Evolutionary conservation across 2,113 vertebrate species (phyloP).

Genomic region (Poeciliopsis retropinna): DNA sequence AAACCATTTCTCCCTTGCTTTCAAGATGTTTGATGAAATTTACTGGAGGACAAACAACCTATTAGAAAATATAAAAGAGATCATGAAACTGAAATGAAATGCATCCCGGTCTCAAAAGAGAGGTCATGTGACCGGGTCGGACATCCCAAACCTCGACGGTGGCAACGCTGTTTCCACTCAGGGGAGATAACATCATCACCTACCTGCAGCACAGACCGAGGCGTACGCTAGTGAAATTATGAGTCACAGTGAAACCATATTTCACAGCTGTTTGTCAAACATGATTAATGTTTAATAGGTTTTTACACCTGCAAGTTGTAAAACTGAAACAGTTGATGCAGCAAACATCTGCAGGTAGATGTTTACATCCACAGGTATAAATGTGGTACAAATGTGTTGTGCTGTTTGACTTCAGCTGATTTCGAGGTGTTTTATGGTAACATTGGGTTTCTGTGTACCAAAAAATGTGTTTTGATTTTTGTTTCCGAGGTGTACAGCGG

Average conservation of each 20-base stretch:
- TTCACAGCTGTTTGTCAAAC: not conserved
- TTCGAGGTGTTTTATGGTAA: not conserved
- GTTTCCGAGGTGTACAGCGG: not conserved
- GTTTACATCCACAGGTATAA: too few relatives aligned
- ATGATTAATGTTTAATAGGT: not conserved
- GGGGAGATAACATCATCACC: conserved; percentile 47
- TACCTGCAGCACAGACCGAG: conserved; percentile 25
- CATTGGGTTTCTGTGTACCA: too few relatives aligned
- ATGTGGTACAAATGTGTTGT: too few relatives aligned
- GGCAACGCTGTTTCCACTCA: conserved; percentile 58
- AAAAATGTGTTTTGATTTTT: too few relatives aligned
- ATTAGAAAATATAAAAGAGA: not conserved
- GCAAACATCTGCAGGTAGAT: not conserved
- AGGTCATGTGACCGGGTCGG: conserved; percentile 42
- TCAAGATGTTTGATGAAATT: not conserved
- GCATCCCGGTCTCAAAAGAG: conserved; percentile 23
- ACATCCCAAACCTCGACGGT: conserved; percentile 31
- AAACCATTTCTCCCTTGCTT: not conserved
- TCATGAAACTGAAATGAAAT: not conserved
- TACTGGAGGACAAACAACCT: not conserved
- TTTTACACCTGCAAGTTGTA: not conserved
- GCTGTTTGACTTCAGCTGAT: not conserved
- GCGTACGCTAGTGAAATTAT: not conserved
- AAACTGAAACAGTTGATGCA: too few relatives aligned
- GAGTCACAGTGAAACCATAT: not conserved